Evolutionary conservation across 2,888 invertebrate species (phyloP), one percentile per base, ranked within the genome.

Genomic region (Stenotaenia linearis): DNA sequence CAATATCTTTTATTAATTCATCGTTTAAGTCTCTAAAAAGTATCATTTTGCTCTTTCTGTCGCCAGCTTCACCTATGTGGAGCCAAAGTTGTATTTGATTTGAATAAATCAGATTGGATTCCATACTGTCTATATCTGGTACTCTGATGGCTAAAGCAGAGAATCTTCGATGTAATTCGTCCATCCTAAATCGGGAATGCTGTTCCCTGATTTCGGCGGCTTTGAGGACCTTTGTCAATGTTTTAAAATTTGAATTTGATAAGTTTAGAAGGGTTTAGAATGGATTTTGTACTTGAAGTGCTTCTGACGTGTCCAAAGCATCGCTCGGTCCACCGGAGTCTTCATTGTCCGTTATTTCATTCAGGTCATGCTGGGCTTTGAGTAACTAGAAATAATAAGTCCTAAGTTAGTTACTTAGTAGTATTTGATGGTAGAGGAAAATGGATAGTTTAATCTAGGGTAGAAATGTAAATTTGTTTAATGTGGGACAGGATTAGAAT

Each of bases 131-230:
- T 1, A 75, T n/a, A 37, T 30, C 32, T 12, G 77, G 77, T 0
- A 45, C n/a, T 40, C 21, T 18, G 5, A 77, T 10, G 28, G 25
- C 28, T 10, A 77, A 28, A 6, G 77, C 40, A 10, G 45, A 45
- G 15, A 77, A 77, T 45, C 45, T 77, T 6, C 45, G 77, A 40
- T 77, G 77, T 4, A 77, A 23, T 37, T 77, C 77, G 10, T 77
- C 77, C 25, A 77, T 25, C 9, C 37, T 40, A 9, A 77, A 21
- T 0, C 77, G 77, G 3, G 40, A 15, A 18, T 23, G 10, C n/a
- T 77, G 37, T 45, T 77, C 77, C 9, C 77, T 21, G 9, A 40
- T 28, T 45, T 77, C 77, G 21, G 77, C 77, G 1, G 21, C 21
- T 23, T 45, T 18, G 2, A 77, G 21, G 23, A 23, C n/a, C 77